A percentile compares a stretch with the other conserved stretches of the same genome.
Conservation (phyloP, 1,140 invertebrate genomes). For the Drosophila equinoxialis region DNA sequence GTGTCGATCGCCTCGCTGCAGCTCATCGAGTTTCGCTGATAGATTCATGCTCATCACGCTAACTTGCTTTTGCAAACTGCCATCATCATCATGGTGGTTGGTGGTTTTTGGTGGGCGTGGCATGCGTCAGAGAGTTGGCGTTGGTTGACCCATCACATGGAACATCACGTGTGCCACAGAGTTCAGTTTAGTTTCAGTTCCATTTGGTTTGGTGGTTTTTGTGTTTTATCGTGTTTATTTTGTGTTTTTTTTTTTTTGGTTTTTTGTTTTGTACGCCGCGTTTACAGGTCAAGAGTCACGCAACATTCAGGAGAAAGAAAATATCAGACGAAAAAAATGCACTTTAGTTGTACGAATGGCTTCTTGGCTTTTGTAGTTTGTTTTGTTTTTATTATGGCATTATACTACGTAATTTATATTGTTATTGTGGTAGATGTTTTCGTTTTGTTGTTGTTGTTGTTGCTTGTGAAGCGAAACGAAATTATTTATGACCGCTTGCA, state of each 20-base stretch:
- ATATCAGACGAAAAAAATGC: constrained; percentile 66
- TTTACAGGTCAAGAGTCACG: constrained; percentile 46
- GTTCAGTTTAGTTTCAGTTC: background rate
- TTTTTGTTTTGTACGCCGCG: no score
- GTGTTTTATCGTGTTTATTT: background rate
- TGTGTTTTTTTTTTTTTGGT: background rate
- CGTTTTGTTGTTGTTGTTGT: constrained; percentile 1
- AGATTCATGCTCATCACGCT: constrained; percentile 98
- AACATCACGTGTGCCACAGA: background rate
- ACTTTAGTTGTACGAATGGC: constrained; percentile 72
- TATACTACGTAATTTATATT: constrained; percentile 70
- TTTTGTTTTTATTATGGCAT: constrained; percentile 13
- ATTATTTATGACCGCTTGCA: constrained; percentile 82
- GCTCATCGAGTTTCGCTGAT: constrained; percentile 94
- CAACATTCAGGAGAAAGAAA: constrained; percentile 60
- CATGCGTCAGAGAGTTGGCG: background rate
- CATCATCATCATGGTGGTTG: background rate
- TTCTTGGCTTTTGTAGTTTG: constrained; percentile 41
- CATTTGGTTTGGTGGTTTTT: background rate
- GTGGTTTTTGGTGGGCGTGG: background rate
- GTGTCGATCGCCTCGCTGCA: constrained; percentile 93
- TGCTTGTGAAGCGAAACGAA: constrained; percentile 49
- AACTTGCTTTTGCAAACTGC: constrained; percentile 97
- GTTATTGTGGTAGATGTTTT: constrained; percentile 4
- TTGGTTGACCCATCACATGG: no score